Base-by-base conservation (phyloP, 2,113 vertebrate species). In the Channa maculata region DNA sequence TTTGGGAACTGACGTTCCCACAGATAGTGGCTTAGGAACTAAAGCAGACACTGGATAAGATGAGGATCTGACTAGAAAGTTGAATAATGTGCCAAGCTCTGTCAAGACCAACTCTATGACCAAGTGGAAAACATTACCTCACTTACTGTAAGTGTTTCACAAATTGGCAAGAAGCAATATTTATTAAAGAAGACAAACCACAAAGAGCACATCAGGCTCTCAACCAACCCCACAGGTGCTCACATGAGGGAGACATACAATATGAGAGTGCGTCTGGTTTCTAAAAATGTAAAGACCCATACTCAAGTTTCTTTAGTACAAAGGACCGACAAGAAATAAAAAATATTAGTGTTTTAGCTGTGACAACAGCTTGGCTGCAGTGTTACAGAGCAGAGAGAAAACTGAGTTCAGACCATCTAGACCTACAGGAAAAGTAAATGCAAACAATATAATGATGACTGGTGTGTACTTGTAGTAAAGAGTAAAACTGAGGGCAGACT, bases 51-150 rank as follows among this genome's bases (percentile, higher is more conserved):
- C 39, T 49, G 33, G 67, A 77, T 79, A 61, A 65, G 52, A 75
- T 63, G 52, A 77, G 13, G 49, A 64, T 79, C 57, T 49, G 53
- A 79, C 72, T 67, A 77, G 61, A 83, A 79, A 79, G 82, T 79
- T 52, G 15, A 45, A 14, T 6, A 53, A 65, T n/a, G 43, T 1
- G 57, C 69, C 69, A 77, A 74, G 79, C 24, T 68, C 69, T 58
- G 55, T 72, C 82, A 71, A 67, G 60, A 86, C 3, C 62, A 53
- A 41, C 73, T 80, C 11, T 58, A 61, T 2, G n/a, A 81, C 67
- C 62, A 83, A 80, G 55, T 86, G 77, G 75, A 87, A 87, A 86
- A 66, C 55, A 86, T 84, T 75, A 83, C 68, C 61, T 66, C 71
- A 77, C n/a, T 60, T 59, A 69, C 37, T 66, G 55, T n/a, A 68